Evolutionary conservation across 2,113 vertebrate genomes (phyloP).

Genomic region (Ahaetulla prasina): DNA sequence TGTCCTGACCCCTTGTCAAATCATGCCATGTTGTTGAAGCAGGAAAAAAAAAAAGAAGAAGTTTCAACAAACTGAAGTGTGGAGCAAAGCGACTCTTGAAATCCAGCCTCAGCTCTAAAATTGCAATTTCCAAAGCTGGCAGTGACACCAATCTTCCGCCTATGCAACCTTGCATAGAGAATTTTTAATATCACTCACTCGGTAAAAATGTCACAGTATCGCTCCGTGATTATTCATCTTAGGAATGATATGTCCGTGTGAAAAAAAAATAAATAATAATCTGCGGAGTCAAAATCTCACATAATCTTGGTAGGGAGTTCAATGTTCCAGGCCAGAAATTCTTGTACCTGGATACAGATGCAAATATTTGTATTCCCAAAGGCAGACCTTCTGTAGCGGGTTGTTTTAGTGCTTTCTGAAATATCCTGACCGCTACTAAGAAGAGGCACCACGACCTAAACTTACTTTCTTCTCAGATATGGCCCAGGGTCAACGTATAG

Average conservation of each 20-base stretch:
- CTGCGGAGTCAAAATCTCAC: background rate
- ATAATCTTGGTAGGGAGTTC: conserved; percentile 16
- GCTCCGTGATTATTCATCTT: conserved; percentile 19
- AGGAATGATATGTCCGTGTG: background rate
- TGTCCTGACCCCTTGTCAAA: background rate
- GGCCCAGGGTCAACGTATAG: conserved; percentile 15
- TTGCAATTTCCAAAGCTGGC: conserved; percentile 14
- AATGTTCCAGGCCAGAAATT: conserved; percentile 37
- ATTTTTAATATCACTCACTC: background rate
- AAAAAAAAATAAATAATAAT: background rate
- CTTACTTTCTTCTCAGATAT: conserved; percentile 24
- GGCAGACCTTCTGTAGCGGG: background rate
- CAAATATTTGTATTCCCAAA: background rate
- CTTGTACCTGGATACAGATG: background rate
- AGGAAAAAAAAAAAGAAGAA: background rate
- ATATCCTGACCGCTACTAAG: background rate
- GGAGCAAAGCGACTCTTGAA: conserved; percentile 51
- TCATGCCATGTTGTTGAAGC: background rate
- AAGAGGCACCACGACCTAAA: conserved; percentile 1
- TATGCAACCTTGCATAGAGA: background rate
- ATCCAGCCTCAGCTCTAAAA: conserved; percentile 25
- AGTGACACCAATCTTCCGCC: conserved; percentile 15
- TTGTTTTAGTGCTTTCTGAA: conserved; percentile 2
- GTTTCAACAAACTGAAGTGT: conserved; percentile 33
- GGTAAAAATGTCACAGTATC: background rate